These are phyloP conservation scores for Chirona hameri DNA, from an alignment of 2,888 invertebrate species.

Conservation along the genomic window DNA sequence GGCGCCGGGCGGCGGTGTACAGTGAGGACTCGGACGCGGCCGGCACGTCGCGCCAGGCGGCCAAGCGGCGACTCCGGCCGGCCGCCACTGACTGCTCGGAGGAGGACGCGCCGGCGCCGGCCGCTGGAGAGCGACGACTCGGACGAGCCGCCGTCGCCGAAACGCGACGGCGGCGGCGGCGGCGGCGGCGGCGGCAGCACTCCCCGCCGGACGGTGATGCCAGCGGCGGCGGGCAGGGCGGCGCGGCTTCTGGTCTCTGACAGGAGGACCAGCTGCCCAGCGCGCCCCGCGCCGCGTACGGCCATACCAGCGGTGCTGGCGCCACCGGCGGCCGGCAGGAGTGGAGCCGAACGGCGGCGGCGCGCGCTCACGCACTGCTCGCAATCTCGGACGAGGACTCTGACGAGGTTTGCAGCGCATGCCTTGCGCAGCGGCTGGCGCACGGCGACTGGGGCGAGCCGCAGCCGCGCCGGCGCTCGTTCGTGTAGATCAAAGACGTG, in stretches of 20 bases:
- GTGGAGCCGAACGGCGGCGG: constrained; percentile 1
- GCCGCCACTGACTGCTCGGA: neutral
- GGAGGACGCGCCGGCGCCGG: neutral
- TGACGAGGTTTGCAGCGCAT: neutral
- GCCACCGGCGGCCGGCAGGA: neutral
- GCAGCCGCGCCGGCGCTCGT: constrained; percentile 3
- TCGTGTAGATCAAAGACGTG: neutral
- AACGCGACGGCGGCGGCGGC: no score
- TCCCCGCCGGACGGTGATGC: neutral
- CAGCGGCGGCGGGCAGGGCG: neutral
- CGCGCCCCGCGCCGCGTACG: neutral
- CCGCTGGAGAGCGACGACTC: neutral
- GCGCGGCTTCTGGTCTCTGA: neutral
- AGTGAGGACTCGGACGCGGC: neutral
- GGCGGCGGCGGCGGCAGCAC: neutral
- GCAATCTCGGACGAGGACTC: neutral
- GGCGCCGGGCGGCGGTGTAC: neutral
- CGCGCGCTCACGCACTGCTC: neutral
- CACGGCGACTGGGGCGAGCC: neutral
- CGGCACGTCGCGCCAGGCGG: neutral
- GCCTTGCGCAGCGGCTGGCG: neutral
- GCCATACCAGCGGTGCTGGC: neutral
- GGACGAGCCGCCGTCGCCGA: neutral
- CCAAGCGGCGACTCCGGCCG: neutral
- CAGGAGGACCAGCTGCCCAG: neutral